Conservation (phyloP, 2,888 invertebrate genomes). For the Agriopis aurantiaria region DNA sequence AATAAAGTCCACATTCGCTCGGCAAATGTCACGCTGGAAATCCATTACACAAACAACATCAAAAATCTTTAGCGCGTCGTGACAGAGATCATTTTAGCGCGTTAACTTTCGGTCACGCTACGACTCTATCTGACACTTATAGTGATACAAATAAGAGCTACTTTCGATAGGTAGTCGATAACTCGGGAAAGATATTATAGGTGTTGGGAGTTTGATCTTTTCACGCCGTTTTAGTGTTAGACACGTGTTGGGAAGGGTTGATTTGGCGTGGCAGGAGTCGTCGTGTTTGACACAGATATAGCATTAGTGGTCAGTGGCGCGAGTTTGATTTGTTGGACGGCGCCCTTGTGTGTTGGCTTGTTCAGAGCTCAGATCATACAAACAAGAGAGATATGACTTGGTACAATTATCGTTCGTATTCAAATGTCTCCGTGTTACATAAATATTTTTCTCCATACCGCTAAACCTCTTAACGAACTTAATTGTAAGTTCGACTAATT, state of each 20-base stretch:
- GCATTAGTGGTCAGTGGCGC: constrained; percentile 27
- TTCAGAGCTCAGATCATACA: no score
- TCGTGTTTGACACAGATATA: constrained; percentile 17
- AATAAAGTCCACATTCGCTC: constrained; percentile 21
- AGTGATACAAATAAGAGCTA: constrained; percentile 2
- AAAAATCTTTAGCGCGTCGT: constrained; percentile 33
- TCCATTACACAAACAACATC: constrained; percentile 34
- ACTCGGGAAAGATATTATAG: constrained; percentile 5
- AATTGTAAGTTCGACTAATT: no score
- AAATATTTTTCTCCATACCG: no score
- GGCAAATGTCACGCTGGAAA: constrained; percentile 9
- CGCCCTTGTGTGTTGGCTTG: constrained; percentile 18
- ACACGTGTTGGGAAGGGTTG: constrained; percentile 7
- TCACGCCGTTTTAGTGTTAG: constrained; percentile 2
- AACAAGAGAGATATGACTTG: no score
- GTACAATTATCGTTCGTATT: no score
- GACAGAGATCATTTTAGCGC: constrained; percentile 34
- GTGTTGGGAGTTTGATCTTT: constrained; percentile 5
- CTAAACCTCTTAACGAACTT: no score
- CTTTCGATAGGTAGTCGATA: constrained; percentile 15
- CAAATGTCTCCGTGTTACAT: no score
- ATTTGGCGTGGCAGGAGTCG: constrained; percentile 9
- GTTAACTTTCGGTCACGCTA: constrained; percentile 5
- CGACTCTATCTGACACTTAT: constrained; percentile 6
- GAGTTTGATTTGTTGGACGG: constrained; percentile 22